Base-by-base conservation (phyloP, 2,888 invertebrate species). In the Mythimna pallens region DNA sequence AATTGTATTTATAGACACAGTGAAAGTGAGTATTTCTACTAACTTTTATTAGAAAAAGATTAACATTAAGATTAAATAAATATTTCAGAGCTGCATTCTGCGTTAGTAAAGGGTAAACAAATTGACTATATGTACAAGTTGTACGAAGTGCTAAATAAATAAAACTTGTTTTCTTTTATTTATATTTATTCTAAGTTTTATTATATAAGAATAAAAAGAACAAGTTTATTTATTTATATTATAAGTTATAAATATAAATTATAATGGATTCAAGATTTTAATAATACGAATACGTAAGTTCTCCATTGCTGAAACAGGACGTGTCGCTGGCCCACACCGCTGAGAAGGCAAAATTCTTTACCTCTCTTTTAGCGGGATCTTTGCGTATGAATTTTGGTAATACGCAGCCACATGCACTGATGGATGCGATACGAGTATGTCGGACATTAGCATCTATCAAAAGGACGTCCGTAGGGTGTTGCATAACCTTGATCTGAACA, bases 41-140 rank as follows among this genome's bases (percentile, higher is more conserved):
- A n/a, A 25, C 4, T 43, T 43, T 9, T 12, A 43, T 7, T 0
- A 25, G 17, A 30, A 43, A 14, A 55, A 36, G 5, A n/a, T 30
- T 43, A 12, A 1, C 17, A 50, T 34, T 30, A 20, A 17, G 2
- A 36, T 8, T n/a, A 17, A 14, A 25, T 20, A 47, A 20, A 22
- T 8, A 3, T 55, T 52, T 40, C 14, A 6, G 7, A 43, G 17
- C 9, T 43, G 34, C 12, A 8, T 12, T 4, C 30, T 5, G 20
- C 1, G 17, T 30, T 10, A n/a, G 14, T 14, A 58, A 50, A 66
- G 66, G 71, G 50, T 58, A n/a, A 65, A 63, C 43, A 36, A 20
- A 36, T 55, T 65, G 80, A 74, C 65, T 70, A 36, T 25, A 25
- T 25, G 25, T 25, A 25, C 25, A 43, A 57, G 52, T 65, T 68